Evolutionary conservation across 2,797 vertebrate genomes (phyloP).

Genomic region (Clamator glandarius): DNA sequence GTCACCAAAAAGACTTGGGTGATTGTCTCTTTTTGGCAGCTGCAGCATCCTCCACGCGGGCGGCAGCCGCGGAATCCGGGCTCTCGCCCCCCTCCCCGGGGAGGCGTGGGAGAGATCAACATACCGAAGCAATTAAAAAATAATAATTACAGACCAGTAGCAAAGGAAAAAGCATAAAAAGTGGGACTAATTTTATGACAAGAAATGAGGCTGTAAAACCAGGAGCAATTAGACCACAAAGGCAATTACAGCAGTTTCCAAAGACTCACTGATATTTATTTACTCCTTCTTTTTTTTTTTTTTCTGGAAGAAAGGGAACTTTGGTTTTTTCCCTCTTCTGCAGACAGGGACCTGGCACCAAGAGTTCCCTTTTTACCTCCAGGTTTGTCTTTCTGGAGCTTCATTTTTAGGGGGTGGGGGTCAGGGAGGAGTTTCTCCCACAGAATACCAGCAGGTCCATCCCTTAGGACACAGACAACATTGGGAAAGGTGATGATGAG

Average conservation of each 20-base stretch:
- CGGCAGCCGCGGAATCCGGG: neutral
- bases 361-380: neutral
- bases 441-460: neutral
- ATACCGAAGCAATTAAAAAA: constrained; percentile 39
- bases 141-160: constrained; percentile 33
- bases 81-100: neutral
- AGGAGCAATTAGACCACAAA: constrained; percentile 66
- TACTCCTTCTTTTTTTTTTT: neutral
- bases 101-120: neutral
- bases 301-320: neutral
- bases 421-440: neutral
- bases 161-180: constrained; percentile 34
- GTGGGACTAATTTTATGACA: constrained; percentile 49
- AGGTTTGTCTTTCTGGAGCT: neutral
- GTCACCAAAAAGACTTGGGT: neutral
- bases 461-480: neutral
- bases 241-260: constrained; percentile 43
- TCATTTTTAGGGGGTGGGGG: neutral
- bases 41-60: rapidly evolving
- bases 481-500: neutral
- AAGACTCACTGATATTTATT: constrained; percentile 60
- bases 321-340: neutral
- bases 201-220: constrained; percentile 58
- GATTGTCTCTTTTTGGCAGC: neutral
- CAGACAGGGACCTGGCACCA: neutral